Percentiles rank a stretch among this genome's conserved stretches.
phyloP scores from a whole-genome alignment of 2,797 vertebrate species.

The Sebastes hubbsi region DNA sequence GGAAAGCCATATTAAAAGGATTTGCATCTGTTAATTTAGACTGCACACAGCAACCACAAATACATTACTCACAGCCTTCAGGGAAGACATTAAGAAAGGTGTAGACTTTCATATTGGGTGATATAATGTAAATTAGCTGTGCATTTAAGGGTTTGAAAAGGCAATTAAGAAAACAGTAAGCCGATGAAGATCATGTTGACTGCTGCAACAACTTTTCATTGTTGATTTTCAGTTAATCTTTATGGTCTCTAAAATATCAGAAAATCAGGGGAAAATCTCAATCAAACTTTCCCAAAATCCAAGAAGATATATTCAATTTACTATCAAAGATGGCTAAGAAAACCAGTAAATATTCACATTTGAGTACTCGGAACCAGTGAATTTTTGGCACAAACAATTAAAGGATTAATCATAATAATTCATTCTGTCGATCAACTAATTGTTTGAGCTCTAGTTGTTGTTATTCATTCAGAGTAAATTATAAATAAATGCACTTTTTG shows the following conservation, averaged over 20 bases:
- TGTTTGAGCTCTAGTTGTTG: background rate
- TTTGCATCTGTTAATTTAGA: background rate
- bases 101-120: accelerated
- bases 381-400: background rate
- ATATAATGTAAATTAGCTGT: background rate
- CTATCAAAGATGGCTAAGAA: too few species aligned
- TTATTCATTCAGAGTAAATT: too few species aligned
- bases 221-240: background rate
- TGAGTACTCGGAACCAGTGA: too few species aligned
- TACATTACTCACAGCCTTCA: too few species aligned
- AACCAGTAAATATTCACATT: too few species aligned
- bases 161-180: background rate
- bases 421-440: background rate
- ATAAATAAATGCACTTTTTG: too few species aligned
- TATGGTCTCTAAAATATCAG: background rate
- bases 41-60: background rate
- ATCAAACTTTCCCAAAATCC: background rate
- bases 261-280: background rate
- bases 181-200: background rate
- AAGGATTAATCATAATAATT: background rate
- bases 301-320: background rate
- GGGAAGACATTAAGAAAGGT: too few species aligned
- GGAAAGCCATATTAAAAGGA: background rate
- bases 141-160: background rate
- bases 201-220: background rate